Evolutionary conservation across 1,140 invertebrate species (phyloP).

Genomic region (Bradysia coprophila): DNA sequence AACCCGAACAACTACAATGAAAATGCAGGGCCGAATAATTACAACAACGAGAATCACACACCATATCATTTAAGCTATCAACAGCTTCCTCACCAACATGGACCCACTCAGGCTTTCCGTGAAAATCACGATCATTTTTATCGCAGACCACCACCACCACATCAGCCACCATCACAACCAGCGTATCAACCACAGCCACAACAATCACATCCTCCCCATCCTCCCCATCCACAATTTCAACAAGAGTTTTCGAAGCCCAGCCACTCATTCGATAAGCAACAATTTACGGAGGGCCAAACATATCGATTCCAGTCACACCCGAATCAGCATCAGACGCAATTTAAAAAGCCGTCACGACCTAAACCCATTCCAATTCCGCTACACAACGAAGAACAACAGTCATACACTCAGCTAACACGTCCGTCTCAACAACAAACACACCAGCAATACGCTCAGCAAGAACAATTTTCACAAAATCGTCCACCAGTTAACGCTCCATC

Average conservation of each 20-base stretch:
- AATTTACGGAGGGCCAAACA: too few relatives aligned
- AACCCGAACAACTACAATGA: background rate
- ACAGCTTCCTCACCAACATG: too few relatives aligned
- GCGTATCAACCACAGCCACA: conserved; percentile 4
- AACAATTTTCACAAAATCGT: conserved; percentile 26
- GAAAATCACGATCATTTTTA: too few relatives aligned
- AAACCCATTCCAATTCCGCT: conserved; percentile 12
- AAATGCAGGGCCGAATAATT: too few relatives aligned
- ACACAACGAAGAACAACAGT: conserved; percentile 4
- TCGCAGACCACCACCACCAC: conserved; percentile 24
- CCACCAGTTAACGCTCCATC: conserved; percentile 20
- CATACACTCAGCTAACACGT: conserved; percentile 3
- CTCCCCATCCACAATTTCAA: conserved; percentile 5
- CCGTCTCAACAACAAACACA: conserved; percentile 9
- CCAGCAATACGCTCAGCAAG: conserved; percentile 12
- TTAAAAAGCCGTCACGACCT: conserved; percentile 4
- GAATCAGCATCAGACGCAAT: conserved; percentile 1
- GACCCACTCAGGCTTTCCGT: too few relatives aligned
- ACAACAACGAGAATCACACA: too few relatives aligned
- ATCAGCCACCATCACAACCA: conserved; percentile 21
- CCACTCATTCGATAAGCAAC: background rate
- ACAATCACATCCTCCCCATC: conserved; percentile 5
- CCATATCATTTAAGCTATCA: too few relatives aligned
- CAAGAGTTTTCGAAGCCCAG: background rate
- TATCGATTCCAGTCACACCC: conserved; percentile 1